These are phyloP conservation scores for Paelopatides confundens DNA, from an alignment of 53 echinoderm and acorn worm species.

Conservation along the genomic window DNA sequence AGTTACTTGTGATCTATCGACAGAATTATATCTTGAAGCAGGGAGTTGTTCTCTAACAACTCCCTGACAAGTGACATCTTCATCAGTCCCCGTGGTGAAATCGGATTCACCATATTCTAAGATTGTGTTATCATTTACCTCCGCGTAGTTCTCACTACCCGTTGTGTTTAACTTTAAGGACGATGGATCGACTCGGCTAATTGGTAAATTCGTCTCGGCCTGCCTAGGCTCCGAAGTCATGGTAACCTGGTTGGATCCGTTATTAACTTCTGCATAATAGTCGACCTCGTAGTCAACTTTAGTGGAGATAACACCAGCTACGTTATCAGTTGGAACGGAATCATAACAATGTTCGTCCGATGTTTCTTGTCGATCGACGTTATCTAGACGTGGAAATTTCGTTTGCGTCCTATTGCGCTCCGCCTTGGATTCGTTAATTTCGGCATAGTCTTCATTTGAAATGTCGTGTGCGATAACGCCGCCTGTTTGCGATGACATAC, in stretches of 20 bases:
- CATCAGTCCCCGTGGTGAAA: neutral
- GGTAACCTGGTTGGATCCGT: neutral
- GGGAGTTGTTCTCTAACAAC: neutral
- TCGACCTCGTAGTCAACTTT: too few species aligned
- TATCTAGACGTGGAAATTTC: too few species aligned
- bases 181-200: neutral
- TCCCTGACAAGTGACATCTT: neutral
- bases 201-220: neutral
- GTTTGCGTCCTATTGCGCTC: neutral
- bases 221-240: neutral
- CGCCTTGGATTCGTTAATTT: neutral
- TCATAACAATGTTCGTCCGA: neutral
- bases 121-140: neutral
- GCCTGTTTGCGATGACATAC: too few species aligned
- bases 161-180: neutral
- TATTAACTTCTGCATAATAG: neutral
- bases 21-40: too few species aligned
- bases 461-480: neutral
- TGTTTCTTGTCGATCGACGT: neutral
- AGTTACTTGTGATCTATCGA: neutral
- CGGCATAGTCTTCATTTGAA: neutral
- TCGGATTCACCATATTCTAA: neutral
- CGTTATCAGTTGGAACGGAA: neutral
- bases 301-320: neutral
- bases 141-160: neutral